A percentile compares a stretch with the other conserved stretches of the same genome.
Conservation (phyloP, 1,140 invertebrate species). For the Magallana ariakensis region DNA sequence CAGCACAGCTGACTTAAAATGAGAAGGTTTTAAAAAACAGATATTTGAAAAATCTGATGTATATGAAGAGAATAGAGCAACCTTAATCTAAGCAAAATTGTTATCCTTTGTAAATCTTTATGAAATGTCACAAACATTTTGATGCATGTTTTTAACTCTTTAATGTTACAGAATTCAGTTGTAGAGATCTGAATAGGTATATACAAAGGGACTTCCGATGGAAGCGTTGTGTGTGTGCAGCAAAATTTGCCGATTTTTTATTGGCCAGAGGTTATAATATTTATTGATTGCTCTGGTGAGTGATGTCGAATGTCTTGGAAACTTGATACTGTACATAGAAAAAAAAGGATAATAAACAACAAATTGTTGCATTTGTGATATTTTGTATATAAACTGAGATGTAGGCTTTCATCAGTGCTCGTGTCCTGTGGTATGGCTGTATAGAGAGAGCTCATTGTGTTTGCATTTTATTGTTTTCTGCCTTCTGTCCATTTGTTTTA, state of each 20-base stretch:
- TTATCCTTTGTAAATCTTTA: no score
- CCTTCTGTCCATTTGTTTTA: not conserved
- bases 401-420: not conserved
- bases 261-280: conserved; percentile 13
- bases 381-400: conserved; percentile 20
- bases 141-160: no score
- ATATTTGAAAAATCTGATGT: no score
- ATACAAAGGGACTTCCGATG: not conserved
- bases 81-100: no score
- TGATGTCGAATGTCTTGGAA: not conserved
- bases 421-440: not conserved
- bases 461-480: not conserved
- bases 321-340: not conserved
- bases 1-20: no score
- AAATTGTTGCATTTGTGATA: conserved; percentile 26
- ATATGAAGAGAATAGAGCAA: no score
- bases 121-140: no score
- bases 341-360: not conserved
- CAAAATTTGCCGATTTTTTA: conserved; percentile 3
- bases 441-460: conserved; percentile 21
- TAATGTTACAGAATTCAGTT: not conserved
- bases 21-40: no score
- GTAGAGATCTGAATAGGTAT: not conserved
- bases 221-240: conserved; percentile 3
- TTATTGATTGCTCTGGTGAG: conserved; percentile 10